Conservation (phyloP, 2,888 invertebrate species). For the Trisateles emortualis region DNA sequence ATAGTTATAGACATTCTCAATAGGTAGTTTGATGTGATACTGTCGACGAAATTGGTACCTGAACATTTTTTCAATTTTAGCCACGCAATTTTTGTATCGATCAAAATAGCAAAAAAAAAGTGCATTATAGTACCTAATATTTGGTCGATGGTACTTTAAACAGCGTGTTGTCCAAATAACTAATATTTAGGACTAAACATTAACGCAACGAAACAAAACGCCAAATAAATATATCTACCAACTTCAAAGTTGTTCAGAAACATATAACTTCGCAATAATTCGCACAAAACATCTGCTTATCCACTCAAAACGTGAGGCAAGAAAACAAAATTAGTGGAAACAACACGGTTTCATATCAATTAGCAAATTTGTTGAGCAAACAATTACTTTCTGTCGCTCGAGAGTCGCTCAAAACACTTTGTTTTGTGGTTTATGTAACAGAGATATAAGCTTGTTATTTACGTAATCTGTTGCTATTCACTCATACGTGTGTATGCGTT, state of each 20-base stretch:
- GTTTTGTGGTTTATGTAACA: slow-evolving; percentile 43
- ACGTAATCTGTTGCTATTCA: slow-evolving; percentile 54
- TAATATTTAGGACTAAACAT: slow-evolving; percentile 15
- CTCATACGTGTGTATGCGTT: slow-evolving; percentile 50
- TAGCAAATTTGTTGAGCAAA: slow-evolving; percentile 36
- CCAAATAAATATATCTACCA: slow-evolving; percentile 33
- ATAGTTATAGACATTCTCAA: not conserved
- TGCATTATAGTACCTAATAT: too few relatives aligned
- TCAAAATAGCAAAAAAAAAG: too few relatives aligned
- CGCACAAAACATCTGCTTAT: slow-evolving; percentile 31
- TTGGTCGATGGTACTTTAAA: too few relatives aligned
- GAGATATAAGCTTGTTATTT: slow-evolving; percentile 31
- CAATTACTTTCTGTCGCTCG: slow-evolving; percentile 40
- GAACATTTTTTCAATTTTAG: too few relatives aligned
- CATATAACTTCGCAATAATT: slow-evolving; percentile 39
- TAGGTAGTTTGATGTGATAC: too few relatives aligned
- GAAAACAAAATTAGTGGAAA: slow-evolving; percentile 40
- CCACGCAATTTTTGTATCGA: too few relatives aligned
- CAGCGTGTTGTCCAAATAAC: slow-evolving; percentile 5
- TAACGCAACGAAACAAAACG: slow-evolving; percentile 19
- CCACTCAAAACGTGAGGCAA: slow-evolving; percentile 31
- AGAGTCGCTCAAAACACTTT: slow-evolving; percentile 43
- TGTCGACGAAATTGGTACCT: too few relatives aligned
- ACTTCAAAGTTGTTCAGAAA: slow-evolving; percentile 32
- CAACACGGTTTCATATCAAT: slow-evolving; percentile 39